phyloP scores from a whole-genome alignment of 2,113 vertebrate species.

The Mungos mungo region DNA sequence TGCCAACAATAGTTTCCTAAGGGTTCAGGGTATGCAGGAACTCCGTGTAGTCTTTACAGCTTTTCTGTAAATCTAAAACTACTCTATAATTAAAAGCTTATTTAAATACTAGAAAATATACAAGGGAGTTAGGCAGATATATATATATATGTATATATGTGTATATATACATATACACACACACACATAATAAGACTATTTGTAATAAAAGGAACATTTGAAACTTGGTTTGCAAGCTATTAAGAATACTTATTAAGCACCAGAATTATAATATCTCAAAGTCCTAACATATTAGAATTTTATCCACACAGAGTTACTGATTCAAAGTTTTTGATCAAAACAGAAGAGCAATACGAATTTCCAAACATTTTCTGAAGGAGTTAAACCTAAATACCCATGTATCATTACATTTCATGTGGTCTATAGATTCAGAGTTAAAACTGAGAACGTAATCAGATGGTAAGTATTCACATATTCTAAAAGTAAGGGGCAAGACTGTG shows the following conservation, averaged over 20 bases:
- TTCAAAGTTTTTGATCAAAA: not conserved
- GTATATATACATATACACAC: not conserved
- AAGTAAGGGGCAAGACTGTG: not conserved
- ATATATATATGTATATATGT: too few relatives aligned
- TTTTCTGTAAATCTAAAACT: not conserved
- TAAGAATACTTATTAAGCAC: not conserved
- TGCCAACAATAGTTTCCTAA: not conserved
- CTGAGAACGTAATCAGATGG: not conserved
- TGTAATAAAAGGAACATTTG: not conserved
- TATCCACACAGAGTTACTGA: not conserved
- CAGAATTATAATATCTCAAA: not conserved
- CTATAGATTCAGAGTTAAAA: not conserved
- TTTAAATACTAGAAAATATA: not conserved
- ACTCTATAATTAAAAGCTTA: not conserved
- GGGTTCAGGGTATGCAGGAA: not conserved
- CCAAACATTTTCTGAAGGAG: not conserved
- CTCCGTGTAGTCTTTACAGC: not conserved
- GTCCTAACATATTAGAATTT: not conserved
- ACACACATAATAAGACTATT: not conserved
- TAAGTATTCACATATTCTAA: not conserved
- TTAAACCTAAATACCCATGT: not conserved
- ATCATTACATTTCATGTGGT: not conserved
- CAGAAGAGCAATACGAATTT: not conserved
- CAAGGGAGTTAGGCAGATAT: not conserved
- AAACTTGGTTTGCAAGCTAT: not conserved